Percentiles rank a stretch among this genome's conserved stretches.
These are phyloP conservation scores for Falco peregrinus DNA, from an alignment of 2,797 vertebrate genomes.

Conservation along the genomic window DNA sequence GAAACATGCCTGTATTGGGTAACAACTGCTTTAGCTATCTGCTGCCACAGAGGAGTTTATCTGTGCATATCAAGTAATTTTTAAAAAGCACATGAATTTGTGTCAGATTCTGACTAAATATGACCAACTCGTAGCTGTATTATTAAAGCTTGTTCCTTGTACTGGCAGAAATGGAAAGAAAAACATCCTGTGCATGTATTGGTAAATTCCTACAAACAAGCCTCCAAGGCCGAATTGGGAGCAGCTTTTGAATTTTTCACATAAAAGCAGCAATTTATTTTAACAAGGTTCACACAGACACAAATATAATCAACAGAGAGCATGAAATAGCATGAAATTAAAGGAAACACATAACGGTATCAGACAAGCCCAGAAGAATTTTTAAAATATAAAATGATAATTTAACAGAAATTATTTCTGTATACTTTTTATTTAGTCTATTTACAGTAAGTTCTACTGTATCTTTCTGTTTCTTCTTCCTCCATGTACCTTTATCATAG, in stretches of 20 bases:
- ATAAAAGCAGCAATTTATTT: constrained; percentile 60
- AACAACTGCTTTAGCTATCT: neutral
- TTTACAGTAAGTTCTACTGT: neutral
- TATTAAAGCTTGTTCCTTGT: neutral
- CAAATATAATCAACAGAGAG: constrained; percentile 47
- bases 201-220: constrained; percentile 3
- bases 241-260: constrained; percentile 11
- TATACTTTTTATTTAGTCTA: neutral
- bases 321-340: constrained; percentile 41
- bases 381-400: neutral
- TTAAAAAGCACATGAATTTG: neutral
- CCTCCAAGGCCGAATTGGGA: constrained; percentile 6
- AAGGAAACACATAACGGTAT: neutral
- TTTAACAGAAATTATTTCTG: neutral
- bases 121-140: neutral
- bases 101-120: neutral
- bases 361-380: neutral
- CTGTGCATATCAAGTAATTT: neutral
- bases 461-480: neutral
- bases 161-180: neutral
- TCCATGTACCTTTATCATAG: neutral
- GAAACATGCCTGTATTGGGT: neutral
- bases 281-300: constrained; percentile 37
- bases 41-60: neutral
- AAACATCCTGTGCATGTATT: neutral